Base-by-base conservation (phyloP, 2,113 vertebrate species). In the Gallinago media region DNA sequence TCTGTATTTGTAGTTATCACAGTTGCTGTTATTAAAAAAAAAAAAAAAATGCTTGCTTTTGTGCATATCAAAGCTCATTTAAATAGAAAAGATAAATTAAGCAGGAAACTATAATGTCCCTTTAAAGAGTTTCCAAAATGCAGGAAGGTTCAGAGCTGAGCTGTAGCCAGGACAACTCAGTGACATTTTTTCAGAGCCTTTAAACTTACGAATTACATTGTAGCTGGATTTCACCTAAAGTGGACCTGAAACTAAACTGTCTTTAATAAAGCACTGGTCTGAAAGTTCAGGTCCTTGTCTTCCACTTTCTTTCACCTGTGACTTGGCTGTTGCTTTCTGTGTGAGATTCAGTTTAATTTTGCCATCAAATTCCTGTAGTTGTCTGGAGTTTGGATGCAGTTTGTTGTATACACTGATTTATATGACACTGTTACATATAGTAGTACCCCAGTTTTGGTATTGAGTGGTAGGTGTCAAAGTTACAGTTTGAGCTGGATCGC, bases 301-400 rank as follows among this genome's bases (percentile, higher is more conserved):
- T 90, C 25, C 18, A 4, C 27, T 80, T 74, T 71, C 36, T 73
- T 85, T 79, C 21, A 76, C 21, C 36, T 11, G 4, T 31, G 22
- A 25, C 3, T 23, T 47, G 36, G 16, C 20, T 56, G 3, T 36
- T 52, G 25, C 19, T 70, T 79, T 73, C 44, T 77, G 32, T 34
- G n/a, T 23, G 14, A 61, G 18, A 11, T 16, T 56, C 10, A 13
- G 4, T 55, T 68, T 73, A 42, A 31, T 44, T 68, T 63, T 65
- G 49, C 16, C 7, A 22, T 22, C 12, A n/a, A 11, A 75, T 58
- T 67, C 34, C 22, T 34, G 6, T 59, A 16, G 10, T 6, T 75
- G 15, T 47, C 52, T 25, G 2, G 31, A 54, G 27, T 16, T 58
- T 36, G 38, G 19, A 2, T 0, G 0, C 10, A 32, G 26, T 52